phyloP scores from a whole-genome alignment of 2,797 vertebrate species.

The Pseudomugil gertrudae region DNA sequence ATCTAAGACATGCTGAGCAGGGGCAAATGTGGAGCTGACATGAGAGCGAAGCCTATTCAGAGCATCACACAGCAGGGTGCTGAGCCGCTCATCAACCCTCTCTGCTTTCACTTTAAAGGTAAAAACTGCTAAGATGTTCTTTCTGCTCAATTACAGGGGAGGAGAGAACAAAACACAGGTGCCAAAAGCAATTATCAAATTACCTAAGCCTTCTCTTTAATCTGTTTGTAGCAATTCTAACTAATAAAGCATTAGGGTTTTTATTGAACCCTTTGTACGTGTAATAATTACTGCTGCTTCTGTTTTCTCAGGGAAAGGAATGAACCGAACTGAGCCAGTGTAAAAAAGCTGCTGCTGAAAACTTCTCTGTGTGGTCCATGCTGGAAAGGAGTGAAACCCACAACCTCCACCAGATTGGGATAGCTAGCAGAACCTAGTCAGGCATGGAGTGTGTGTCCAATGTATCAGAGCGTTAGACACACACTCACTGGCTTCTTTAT shows the following conservation, averaged over 20 bases:
- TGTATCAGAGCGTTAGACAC: too few relatives aligned
- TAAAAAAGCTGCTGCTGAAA: slow-evolving; percentile 50
- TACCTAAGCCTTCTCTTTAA: slow-evolving; percentile 73
- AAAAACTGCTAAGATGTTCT: slow-evolving; percentile 67
- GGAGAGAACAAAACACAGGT: slow-evolving; percentile 72
- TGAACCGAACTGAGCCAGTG: slow-evolving; percentile 67
- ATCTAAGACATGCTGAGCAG: slow-evolving; percentile 75
- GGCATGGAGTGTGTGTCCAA: too few relatives aligned
- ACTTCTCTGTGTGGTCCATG: slow-evolving; percentile 1
- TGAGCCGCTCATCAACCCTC: slow-evolving; percentile 47
- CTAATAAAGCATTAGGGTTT: slow-evolving; percentile 74
- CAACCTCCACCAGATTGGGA: neutral
- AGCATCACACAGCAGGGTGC: slow-evolving; percentile 48
- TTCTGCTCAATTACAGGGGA: slow-evolving; percentile 60
- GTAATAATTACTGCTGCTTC: slow-evolving; percentile 72
- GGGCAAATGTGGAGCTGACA: slow-evolving; percentile 67
- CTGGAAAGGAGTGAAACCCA: slow-evolving; percentile 16
- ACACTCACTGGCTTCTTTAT: too few relatives aligned
- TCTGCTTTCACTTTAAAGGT: slow-evolving; percentile 43
- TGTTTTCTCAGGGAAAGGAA: slow-evolving; percentile 58
- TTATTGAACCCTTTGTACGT: slow-evolving; percentile 66
- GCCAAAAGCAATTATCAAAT: slow-evolving; percentile 81
- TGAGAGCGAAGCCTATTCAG: slow-evolving; percentile 50
- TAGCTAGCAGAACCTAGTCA: too few relatives aligned
- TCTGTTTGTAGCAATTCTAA: slow-evolving; percentile 78